phyloP scores from a whole-genome alignment of 2,113 vertebrate species.

The Oplegnathus fasciatus region DNA sequence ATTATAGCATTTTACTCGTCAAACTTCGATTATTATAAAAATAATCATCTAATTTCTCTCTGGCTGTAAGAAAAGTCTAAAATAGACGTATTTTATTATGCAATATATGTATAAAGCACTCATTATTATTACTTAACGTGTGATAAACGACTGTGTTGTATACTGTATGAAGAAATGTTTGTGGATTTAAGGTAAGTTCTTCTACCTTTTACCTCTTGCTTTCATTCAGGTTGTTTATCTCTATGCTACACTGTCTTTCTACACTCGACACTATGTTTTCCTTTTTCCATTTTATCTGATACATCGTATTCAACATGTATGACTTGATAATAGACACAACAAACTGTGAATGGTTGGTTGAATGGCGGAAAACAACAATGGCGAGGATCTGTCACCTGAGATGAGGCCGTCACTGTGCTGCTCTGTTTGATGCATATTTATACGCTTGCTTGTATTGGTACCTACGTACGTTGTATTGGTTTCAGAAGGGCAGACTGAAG shows the following conservation, averaged over 20 bases:
- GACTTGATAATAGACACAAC: not conserved
- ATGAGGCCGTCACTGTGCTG: not conserved
- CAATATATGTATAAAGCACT: not conserved
- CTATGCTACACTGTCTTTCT: not conserved
- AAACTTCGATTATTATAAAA: no score
- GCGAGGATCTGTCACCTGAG: conserved; percentile 12
- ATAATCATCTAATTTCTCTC: no score
- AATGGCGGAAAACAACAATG: conserved; percentile 8
- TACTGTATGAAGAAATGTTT: not conserved
- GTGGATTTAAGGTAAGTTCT: not conserved
- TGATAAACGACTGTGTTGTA: not conserved
- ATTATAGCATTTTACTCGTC: no score
- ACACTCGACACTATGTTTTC: not conserved
- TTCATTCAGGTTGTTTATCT: not conserved
- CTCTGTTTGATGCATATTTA: conserved; percentile 18
- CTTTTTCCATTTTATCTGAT: not conserved
- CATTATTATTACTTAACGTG: not conserved
- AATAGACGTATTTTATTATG: not conserved
- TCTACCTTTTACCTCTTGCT: not conserved
- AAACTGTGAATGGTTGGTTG: not conserved
- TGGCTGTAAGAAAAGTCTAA: no score
- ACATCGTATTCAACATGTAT: conserved; percentile 2
- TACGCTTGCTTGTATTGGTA: conserved; percentile 34
- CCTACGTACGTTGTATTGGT: not conserved
- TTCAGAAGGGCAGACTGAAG: conserved; percentile 23